Percentiles rank a stretch among this genome's conserved stretches.
Evolutionary conservation across 2,888 invertebrate species (phyloP).

Genomic region (Perizoma affinitatum): DNA sequence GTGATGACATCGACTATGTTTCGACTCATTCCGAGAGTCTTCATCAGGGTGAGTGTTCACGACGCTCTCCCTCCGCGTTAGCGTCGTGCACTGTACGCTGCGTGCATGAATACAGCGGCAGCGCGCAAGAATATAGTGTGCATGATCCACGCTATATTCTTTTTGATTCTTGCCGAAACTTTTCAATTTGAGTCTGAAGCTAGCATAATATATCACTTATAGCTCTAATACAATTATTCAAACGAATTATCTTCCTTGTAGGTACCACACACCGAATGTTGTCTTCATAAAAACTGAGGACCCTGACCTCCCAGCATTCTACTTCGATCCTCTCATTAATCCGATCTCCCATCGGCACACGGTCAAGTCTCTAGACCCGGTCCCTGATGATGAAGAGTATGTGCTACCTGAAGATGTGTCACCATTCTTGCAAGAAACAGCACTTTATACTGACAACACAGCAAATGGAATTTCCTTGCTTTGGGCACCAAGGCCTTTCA

Average conservation of each 20-base stretch:
- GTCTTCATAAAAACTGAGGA: constrained; percentile 99
- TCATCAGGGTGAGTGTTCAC: too few species aligned
- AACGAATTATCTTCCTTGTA: constrained; percentile 54
- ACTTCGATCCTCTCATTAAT: constrained; percentile 99
- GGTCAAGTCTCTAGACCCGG: constrained; percentile 92
- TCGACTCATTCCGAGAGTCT: too few species aligned
- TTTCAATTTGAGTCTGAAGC: too few species aligned
- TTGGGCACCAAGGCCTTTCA: constrained; percentile 99
- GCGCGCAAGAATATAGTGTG: too few species aligned
- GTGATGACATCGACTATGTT: too few species aligned
- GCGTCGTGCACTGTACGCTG: too few species aligned
- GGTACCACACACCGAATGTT: constrained; percentile 99
- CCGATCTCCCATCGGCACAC: constrained; percentile 98
- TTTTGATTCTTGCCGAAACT: too few species aligned
- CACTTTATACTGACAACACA: constrained; percentile 98
- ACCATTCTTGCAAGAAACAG: constrained; percentile 96
- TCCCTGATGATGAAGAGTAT: constrained; percentile 97
- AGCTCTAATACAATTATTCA: too few species aligned
- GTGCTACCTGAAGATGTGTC: constrained; percentile 94
- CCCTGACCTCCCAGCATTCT: constrained; percentile 99
- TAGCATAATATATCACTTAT: too few species aligned
- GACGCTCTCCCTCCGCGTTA: too few species aligned
- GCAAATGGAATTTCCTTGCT: constrained; percentile 98
- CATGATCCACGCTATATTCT: too few species aligned
- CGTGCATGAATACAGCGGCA: too few species aligned